Conservation (phyloP, 2,888 invertebrate genomes). For the Hemicrepidius hirtus region DNA sequence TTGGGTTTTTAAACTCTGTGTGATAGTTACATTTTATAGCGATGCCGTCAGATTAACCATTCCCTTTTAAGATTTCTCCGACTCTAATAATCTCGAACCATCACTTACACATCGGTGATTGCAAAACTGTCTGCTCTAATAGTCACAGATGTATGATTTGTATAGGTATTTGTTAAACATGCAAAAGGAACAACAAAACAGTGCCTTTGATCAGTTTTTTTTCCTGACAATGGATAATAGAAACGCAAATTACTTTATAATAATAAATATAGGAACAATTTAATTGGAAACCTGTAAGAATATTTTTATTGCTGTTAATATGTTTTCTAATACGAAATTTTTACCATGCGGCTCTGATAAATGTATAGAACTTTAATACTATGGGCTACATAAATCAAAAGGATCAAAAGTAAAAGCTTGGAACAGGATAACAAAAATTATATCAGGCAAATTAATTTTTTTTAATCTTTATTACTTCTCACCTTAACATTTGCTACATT, state of each 20-base stretch:
- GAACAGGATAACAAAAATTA: too few species aligned
- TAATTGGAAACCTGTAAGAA: too few species aligned
- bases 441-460: too few species aligned
- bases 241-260: neutral
- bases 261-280: neutral
- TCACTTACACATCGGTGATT: conserved; percentile 29
- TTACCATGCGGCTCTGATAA: too few species aligned
- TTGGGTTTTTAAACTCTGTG: conserved; percentile 11
- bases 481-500: too few species aligned
- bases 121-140: conserved; percentile 2
- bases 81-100: conserved; percentile 5
- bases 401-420: too few species aligned
- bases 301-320: too few species aligned
- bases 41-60: conserved; percentile 20
- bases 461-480: too few species aligned
- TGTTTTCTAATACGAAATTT: too few species aligned
- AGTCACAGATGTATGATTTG: neutral
- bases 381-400: too few species aligned
- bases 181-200: neutral
- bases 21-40: conserved; percentile 32
- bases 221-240: neutral
- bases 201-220: neutral
- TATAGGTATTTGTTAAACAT: neutral
- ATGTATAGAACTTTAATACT: too few species aligned
- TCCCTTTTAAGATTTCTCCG: conserved; percentile 40